A percentile compares a stretch with the other conserved stretches of the same genome.
Evolutionary conservation across 2,113 vertebrate genomes (phyloP).

Genomic region (Seriola quinqueradiata): DNA sequence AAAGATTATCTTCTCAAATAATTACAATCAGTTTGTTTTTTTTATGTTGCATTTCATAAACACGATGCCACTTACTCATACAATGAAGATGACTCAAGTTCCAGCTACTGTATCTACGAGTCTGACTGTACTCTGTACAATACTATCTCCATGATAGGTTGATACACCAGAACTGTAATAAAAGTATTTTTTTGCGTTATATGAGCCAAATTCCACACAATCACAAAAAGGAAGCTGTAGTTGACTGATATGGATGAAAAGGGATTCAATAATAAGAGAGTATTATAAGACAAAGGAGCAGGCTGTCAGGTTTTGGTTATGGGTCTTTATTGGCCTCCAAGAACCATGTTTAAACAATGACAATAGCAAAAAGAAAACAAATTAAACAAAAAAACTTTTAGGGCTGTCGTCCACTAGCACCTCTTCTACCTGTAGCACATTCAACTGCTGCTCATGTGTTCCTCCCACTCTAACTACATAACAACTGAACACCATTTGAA

Average conservation of each 20-base stretch:
- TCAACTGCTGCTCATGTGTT: slow-evolving; percentile 13
- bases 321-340: slow-evolving; percentile 74
- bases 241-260: not conserved
- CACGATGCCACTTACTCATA: not conserved
- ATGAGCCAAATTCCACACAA: not conserved
- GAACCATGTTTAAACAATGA: slow-evolving; percentile 72
- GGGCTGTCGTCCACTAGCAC: slow-evolving; percentile 21
- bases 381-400: slow-evolving; percentile 8
- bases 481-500: not conserved
- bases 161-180: not conserved
- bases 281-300: slow-evolving; percentile 31
- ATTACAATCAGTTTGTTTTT: not conserved
- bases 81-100: not conserved
- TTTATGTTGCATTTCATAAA: not conserved
- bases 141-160: not conserved
- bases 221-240: not conserved
- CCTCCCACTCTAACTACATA: slow-evolving; percentile 17
- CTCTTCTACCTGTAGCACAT: slow-evolving; percentile 33
- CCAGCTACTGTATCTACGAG: not conserved
- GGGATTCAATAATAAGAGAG: not conserved
- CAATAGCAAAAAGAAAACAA: slow-evolving; percentile 58
- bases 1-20: no score
- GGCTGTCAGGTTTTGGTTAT: slow-evolving; percentile 42
- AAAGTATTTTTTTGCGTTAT: not conserved
- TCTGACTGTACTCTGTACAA: not conserved